phyloP scores from a whole-genome alignment of 2,888 invertebrate species.

The Cryptocheilus praepositus region DNA sequence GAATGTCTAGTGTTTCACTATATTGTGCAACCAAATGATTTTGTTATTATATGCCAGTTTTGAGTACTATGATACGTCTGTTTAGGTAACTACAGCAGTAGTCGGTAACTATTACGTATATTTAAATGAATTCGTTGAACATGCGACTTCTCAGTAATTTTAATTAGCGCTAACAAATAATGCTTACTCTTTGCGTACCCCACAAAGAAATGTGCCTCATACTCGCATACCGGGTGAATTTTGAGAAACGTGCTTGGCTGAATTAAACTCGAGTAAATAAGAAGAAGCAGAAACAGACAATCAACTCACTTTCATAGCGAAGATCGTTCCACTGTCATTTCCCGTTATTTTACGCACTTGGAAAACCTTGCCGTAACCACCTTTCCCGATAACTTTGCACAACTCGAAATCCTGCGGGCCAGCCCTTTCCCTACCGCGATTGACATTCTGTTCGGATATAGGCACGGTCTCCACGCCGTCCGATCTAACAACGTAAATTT shows the following conservation, averaged over 20 bases:
- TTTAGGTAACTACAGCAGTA: too few species aligned
- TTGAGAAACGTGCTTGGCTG: not conserved
- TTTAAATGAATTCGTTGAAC: too few species aligned
- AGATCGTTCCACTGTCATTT: conserved; percentile 80
- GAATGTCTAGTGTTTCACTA: not conserved
- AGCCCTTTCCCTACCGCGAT: conserved; percentile 90
- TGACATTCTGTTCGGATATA: conserved; percentile 85
- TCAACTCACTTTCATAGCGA: conserved; percentile 83
- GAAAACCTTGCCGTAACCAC: conserved; percentile 86
- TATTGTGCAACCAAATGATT: not conserved
- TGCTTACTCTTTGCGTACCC: too few species aligned
- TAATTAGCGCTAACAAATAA: too few species aligned
- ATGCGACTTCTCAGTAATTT: too few species aligned
- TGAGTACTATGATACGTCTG: too few species aligned
- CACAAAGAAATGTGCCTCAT: too few species aligned
- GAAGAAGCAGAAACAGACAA: too few species aligned
- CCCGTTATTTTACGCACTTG: conserved; percentile 81
- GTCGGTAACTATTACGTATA: too few species aligned
- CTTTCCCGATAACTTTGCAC: conserved; percentile 83
- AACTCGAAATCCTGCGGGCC: conserved; percentile 90
- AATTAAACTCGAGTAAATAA: not conserved
- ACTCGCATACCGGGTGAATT: too few species aligned
- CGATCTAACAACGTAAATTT: conserved; percentile 49
- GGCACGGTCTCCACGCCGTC: conserved; percentile 83
- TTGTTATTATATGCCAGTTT: too few species aligned